phyloP scores from a whole-genome alignment of 2,888 invertebrate species.

The Lithophane semibrunnea region DNA sequence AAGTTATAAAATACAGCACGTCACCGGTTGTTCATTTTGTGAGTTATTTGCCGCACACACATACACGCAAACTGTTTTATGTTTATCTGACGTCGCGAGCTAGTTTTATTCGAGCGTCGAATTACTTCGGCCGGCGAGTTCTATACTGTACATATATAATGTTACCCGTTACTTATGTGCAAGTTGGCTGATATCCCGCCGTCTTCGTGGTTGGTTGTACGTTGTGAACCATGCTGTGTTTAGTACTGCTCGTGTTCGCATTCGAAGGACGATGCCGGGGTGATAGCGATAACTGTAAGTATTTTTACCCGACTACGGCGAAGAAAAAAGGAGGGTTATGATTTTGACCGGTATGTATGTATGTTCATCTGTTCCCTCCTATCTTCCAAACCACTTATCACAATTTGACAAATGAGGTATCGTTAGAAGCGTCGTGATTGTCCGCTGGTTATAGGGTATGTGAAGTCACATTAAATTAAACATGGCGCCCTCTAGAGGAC shows the following conservation, averaged over 20 bases:
- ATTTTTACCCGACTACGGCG: no score
- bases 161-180: not conserved
- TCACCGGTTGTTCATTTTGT: not conserved
- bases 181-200: not conserved
- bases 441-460: no score
- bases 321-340: no score
- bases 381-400: no score
- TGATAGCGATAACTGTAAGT: no score
- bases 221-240: slow-evolving; percentile 7
- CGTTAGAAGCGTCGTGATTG: no score
- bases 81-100: not conserved
- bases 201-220: not conserved
- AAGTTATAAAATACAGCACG: slow-evolving; percentile 15
- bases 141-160: not conserved
- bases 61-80: not conserved
- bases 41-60: slow-evolving; percentile 11
- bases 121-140: not conserved
- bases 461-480: no score
- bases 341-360: no score
- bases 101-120: slow-evolving; percentile 1
- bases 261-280: not conserved
- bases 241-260: slow-evolving; percentile 9
- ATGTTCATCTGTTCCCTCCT: no score
- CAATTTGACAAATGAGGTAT: no score
- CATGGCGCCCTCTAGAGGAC: no score